Conservation (phyloP, 2,888 invertebrate species). For the Habroteleia sp. region DNA sequence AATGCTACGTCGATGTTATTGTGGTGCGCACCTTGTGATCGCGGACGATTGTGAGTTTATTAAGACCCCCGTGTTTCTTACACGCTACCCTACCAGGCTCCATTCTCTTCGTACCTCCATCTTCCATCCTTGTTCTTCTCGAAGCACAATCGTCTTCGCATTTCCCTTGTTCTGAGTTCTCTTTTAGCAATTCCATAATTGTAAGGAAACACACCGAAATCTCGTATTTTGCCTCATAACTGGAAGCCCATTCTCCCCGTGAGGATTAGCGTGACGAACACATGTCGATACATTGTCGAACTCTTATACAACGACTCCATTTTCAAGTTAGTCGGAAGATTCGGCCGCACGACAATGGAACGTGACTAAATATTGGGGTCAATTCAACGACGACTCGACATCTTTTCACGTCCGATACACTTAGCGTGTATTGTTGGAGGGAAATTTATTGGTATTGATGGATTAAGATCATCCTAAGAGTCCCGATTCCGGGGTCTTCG, state of each 20-base stretch:
- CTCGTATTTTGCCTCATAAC: slow-evolving; percentile 40
- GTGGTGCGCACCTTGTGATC: slow-evolving; percentile 76
- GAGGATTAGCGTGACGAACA: slow-evolving; percentile 64
- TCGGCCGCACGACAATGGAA: slow-evolving; percentile 25
- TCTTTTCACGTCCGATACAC: slow-evolving; percentile 57
- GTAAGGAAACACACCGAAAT: slow-evolving; percentile 24
- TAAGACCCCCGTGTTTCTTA: slow-evolving; percentile 66
- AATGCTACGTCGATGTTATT: slow-evolving; percentile 76
- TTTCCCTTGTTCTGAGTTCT: neutral
- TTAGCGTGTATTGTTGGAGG: slow-evolving; percentile 35
- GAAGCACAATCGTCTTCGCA: neutral
- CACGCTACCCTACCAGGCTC: slow-evolving; percentile 43
- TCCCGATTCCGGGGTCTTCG: slow-evolving; percentile 22
- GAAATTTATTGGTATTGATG: slow-evolving; percentile 58
- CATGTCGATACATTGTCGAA: slow-evolving; percentile 65
- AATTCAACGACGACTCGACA: slow-evolving; percentile 49
- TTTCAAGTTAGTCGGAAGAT: slow-evolving; percentile 25
- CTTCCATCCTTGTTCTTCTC: neutral
- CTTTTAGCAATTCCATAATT: slow-evolving; percentile 39
- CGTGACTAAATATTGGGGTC: slow-evolving; percentile 61
- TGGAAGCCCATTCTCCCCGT: slow-evolving; percentile 23
- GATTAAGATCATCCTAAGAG: slow-evolving; percentile 39
- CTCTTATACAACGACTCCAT: slow-evolving; percentile 49
- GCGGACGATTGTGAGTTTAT: slow-evolving; percentile 75
- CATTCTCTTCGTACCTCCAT: slow-evolving; percentile 26